Percentiles rank a stretch among this genome's conserved stretches.
These are phyloP conservation scores for Halcyon badia DNA, from an alignment of 2,797 vertebrate species.

Conservation along the genomic window DNA sequence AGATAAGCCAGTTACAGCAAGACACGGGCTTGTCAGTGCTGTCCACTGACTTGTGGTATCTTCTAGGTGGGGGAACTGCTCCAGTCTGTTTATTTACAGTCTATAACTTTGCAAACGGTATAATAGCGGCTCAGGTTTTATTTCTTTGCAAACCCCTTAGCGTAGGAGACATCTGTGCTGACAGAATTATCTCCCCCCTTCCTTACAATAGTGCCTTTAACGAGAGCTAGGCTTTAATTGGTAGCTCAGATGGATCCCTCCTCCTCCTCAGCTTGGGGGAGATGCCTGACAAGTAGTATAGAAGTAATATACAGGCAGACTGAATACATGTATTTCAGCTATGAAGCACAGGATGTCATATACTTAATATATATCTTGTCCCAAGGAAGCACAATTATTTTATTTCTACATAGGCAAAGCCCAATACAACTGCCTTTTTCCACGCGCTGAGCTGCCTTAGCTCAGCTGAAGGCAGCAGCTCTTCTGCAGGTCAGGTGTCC, in stretches of 20 bases:
- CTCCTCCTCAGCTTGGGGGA: conserved; percentile 4
- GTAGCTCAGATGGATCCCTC: conserved; percentile 9
- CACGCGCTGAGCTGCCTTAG: rapidly evolving
- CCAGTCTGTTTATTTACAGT: conserved; percentile 44
- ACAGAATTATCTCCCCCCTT: conserved; percentile 54
- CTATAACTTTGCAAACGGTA: conserved; percentile 44
- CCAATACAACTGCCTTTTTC: background rate
- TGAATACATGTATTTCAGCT: background rate
- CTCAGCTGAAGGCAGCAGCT: background rate
- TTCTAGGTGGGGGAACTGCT: conserved; percentile 23
- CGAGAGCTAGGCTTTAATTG: conserved; percentile 28
- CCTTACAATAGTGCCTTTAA: conserved; percentile 29
- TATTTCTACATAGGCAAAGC: background rate
- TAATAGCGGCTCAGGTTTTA: conserved; percentile 44
- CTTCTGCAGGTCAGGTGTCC: background rate
- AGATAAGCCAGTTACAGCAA: conserved; percentile 40
- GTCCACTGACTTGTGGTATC: conserved; percentile 24
- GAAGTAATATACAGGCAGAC: background rate
- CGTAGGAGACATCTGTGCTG: conserved; percentile 64
- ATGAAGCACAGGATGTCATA: rapidly evolving
- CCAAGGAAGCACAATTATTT: background rate
- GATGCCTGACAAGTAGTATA: background rate
- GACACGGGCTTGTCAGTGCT: conserved; percentile 25
- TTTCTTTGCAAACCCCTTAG: conserved; percentile 52
- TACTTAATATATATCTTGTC: background rate